phyloP scores from a whole-genome alignment of 2,888 invertebrate genomes.

The Tenthredo amoena region DNA sequence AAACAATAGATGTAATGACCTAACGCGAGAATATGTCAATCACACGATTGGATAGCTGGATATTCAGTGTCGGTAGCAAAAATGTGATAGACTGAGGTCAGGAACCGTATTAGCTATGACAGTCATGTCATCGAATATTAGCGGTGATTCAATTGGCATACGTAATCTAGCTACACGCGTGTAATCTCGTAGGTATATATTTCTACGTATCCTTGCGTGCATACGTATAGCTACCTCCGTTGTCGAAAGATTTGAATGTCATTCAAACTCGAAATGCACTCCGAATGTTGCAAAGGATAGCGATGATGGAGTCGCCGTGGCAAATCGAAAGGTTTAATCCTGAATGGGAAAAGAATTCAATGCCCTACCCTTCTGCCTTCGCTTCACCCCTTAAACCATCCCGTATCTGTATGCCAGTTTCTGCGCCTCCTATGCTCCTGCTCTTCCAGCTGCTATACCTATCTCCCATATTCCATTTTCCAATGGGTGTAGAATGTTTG shows the following conservation, averaged over 20 bases:
- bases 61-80: background rate
- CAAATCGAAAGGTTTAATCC: slow-evolving; percentile 70
- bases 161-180: background rate
- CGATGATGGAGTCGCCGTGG: slow-evolving; percentile 45
- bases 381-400: slow-evolving; percentile 32
- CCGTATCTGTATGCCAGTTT: slow-evolving; percentile 24
- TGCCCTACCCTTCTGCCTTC: slow-evolving; percentile 55
- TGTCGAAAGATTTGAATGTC: slow-evolving; percentile 35
- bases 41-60: background rate
- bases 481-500: slow-evolving; percentile 2
- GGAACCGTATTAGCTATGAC: background rate
- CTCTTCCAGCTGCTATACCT: background rate
- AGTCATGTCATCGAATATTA: background rate
- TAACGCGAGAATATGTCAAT: background rate
- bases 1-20: background rate
- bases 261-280: slow-evolving; percentile 44
- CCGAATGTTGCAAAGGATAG: slow-evolving; percentile 23
- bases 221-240: background rate
- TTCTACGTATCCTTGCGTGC: background rate
- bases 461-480: slow-evolving; percentile 27
- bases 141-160: background rate
- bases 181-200: background rate
- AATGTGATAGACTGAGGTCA: background rate
- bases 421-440: slow-evolving; percentile 1
- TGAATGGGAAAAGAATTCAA: slow-evolving; percentile 66